Base-by-base conservation (phyloP, 1,140 invertebrate species). In the Eubasilissa regina region DNA sequence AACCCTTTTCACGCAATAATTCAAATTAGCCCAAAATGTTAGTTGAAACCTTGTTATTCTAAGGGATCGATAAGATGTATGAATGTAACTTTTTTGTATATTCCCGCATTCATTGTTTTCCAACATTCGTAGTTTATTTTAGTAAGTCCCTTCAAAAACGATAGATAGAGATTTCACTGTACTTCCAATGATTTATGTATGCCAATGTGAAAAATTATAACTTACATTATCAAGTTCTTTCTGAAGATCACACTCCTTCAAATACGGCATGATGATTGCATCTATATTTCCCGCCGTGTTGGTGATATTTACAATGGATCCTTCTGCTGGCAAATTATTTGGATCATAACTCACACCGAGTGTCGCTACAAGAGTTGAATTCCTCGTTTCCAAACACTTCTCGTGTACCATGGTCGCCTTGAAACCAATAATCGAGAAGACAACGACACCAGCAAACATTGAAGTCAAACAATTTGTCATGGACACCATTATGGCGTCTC, bases 361-460 rank as follows among this genome's bases (percentile, higher is more conserved):
- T 44, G 92, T 82, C 43, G 88, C 88, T 1, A 91, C 81, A 4
- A 94, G 82, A 11, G 92, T 93, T 78, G 85, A 83, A 85, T 94
- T 94, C 78, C 92, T 89, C 45, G 91, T 89, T 8, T 88, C 87
- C 55, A 96, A 87, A 84, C 95, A 97, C 83, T 93, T 92, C 80
- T 95, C 93, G 84, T 95, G 94, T 4, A 94, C 93, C 92, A 94
- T 94, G 0, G 94, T 95, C 0, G 96, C 96, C 88, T 98, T 98
- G 85, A 97, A 98, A 13, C 98, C 98, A 76, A 99, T 96, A 15
- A 99, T 96, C 0, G 97, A 97, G 85, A 99, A 99, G 12, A 99
- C 97, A 0, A 99, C 98, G 75, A 99, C 96, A 0, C 97, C 98
- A 74, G 98, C 98, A 86, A 99, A 99, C 93, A 99, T 95, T 10